Evolutionary conservation across 2,113 vertebrate species (phyloP).

Genomic region (Pseudolaguvia tuberculata): DNA sequence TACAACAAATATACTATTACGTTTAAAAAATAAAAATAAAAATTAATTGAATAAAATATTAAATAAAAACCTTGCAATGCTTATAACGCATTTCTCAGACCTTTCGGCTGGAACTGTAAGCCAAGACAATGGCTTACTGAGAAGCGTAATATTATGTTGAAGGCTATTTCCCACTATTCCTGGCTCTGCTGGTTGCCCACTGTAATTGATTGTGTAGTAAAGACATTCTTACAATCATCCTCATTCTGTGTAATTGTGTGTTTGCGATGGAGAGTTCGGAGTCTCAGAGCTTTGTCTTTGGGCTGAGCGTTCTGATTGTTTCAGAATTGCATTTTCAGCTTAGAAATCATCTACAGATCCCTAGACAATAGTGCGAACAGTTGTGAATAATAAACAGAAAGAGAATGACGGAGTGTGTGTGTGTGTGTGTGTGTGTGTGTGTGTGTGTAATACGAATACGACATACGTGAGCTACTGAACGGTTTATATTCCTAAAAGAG

Average conservation of each 20-base stretch:
- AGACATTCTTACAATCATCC: neutral
- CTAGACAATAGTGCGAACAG: conserved; percentile 2
- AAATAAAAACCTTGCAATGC: neutral
- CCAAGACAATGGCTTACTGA: neutral
- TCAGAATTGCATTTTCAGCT: conserved; percentile 18
- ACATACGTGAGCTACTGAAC: neutral
- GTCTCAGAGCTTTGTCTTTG: neutral
- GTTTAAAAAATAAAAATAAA: neutral
- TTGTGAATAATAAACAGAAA: neutral
- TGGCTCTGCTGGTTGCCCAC: neutral
- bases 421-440: too few relatives aligned
- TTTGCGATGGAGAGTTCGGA: neutral
- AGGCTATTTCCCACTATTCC: neutral
- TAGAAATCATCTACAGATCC: neutral
- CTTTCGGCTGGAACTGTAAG: neutral
- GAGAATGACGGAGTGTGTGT: neutral
- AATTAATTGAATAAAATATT: neutral
- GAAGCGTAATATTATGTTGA: neutral
- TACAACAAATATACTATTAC: neutral
- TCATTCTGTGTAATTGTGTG: conserved; percentile 12
- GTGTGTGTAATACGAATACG: neutral
- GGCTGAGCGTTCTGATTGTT: conserved; percentile 2
- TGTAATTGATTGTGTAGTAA: conserved; percentile 6
- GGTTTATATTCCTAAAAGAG: neutral
- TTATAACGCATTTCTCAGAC: neutral